Conservation (phyloP, 2,797 vertebrate species). For the Dermochelys coriacea region DNA sequence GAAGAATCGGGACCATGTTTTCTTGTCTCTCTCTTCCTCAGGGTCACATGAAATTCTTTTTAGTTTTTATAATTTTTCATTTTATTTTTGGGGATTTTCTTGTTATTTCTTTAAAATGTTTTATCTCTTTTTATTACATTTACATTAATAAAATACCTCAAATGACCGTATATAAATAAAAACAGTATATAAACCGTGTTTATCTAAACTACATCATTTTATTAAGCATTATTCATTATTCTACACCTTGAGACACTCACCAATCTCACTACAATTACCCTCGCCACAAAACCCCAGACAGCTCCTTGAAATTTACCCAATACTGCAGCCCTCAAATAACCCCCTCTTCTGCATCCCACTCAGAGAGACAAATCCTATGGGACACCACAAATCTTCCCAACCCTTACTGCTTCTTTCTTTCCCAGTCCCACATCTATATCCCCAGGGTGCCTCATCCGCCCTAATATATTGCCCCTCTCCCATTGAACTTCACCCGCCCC, state of each 20-base stretch:
- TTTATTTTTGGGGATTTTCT: background rate
- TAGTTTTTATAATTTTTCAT: background rate
- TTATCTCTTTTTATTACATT: background rate
- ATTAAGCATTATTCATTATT: background rate
- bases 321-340: background rate
- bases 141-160: background rate
- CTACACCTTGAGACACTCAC: background rate
- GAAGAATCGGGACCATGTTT: background rate
- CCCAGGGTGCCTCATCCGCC: background rate
- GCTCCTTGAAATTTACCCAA: background rate
- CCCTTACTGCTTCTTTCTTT: background rate
- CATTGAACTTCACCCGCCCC: no score
- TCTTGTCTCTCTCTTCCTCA: background rate
- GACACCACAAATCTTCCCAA: background rate
- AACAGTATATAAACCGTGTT: background rate
- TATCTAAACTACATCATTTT: background rate
- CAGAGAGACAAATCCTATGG: no score
- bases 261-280: background rate
- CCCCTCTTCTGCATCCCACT: background rate
- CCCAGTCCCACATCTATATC: background rate
- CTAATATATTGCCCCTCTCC: background rate
- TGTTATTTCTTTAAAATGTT: background rate
- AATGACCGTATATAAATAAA: background rate
- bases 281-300: background rate
- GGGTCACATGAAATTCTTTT: background rate